Conservation (phyloP, 2,888 invertebrate genomes). For the Sarcophaga carnaria region DNA sequence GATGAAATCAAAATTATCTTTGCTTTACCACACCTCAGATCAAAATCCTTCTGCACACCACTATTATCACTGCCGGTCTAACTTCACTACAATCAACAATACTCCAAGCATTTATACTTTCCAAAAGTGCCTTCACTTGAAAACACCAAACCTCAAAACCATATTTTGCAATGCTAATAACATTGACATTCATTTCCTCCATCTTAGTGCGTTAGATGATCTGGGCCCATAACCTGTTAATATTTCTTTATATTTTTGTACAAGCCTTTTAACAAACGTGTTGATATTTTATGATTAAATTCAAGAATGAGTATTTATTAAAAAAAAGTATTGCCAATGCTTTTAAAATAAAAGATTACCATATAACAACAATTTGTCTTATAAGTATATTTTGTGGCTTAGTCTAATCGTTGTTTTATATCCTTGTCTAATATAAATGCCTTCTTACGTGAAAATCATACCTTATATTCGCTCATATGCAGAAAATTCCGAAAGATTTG, state of each 20-base stretch:
- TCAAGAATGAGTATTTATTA: too few species aligned
- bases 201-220: slow-evolving; percentile 1
- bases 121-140: slow-evolving; percentile 37
- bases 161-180: slow-evolving; percentile 30
- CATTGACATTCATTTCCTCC: slow-evolving; percentile 32
- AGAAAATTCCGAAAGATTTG: too few species aligned
- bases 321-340: too few species aligned
- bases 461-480: too few species aligned
- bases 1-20: slow-evolving; percentile 24
- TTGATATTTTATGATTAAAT: too few species aligned
- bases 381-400: too few species aligned
- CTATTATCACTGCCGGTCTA: background rate
- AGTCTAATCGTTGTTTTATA: too few species aligned
- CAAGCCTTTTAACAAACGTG: too few species aligned
- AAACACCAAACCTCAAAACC: slow-evolving; percentile 46
- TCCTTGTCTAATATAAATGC: too few species aligned
- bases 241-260: background rate
- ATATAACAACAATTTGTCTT: too few species aligned
- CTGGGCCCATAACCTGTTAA: slow-evolving; percentile 34
- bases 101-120: slow-evolving; percentile 36
- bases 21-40: slow-evolving; percentile 16
- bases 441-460: too few species aligned
- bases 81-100: slow-evolving; percentile 33
- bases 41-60: slow-evolving; percentile 20
- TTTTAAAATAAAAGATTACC: too few species aligned